Evolutionary conservation across 1,140 invertebrate species (phyloP).

Genomic region (Magallana ariakensis): DNA sequence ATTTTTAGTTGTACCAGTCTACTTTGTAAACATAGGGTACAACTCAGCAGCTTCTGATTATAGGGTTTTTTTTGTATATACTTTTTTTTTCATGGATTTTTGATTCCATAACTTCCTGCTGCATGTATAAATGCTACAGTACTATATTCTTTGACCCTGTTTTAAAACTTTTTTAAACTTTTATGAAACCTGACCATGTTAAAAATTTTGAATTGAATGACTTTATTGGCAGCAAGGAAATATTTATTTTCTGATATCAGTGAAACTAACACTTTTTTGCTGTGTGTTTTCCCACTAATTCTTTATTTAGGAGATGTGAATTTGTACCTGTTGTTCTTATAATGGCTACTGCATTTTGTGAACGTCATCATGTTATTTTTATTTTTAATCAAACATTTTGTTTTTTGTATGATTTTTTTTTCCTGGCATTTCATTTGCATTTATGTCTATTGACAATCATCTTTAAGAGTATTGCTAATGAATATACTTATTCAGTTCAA

Average conservation of each 20-base stretch:
- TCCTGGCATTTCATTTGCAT: not conserved
- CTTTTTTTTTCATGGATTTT: not conserved
- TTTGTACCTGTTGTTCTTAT: too few relatives aligned
- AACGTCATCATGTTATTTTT: not conserved
- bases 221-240: not conserved
- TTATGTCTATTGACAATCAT: not conserved
- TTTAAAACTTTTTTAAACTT: too few relatives aligned
- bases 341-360: not conserved
- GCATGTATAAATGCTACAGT: not conserved
- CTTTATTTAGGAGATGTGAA: too few relatives aligned
- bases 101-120: not conserved
- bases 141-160: too few relatives aligned
- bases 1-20: not conserved
- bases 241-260: not conserved
- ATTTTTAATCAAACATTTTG: too few relatives aligned
- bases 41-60: not conserved
- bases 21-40: not conserved
- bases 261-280: not conserved
- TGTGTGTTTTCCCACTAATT: too few relatives aligned
- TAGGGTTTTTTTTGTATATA: too few relatives aligned
- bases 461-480: not conserved
- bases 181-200: too few relatives aligned
- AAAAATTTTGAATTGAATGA: not conserved
- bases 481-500: not conserved
- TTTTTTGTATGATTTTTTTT: not conserved